Percentiles rank a stretch among this genome's conserved stretches.
These are phyloP conservation scores for Ceramica pisi DNA, from an alignment of 2,888 invertebrate species.

Conservation along the genomic window DNA sequence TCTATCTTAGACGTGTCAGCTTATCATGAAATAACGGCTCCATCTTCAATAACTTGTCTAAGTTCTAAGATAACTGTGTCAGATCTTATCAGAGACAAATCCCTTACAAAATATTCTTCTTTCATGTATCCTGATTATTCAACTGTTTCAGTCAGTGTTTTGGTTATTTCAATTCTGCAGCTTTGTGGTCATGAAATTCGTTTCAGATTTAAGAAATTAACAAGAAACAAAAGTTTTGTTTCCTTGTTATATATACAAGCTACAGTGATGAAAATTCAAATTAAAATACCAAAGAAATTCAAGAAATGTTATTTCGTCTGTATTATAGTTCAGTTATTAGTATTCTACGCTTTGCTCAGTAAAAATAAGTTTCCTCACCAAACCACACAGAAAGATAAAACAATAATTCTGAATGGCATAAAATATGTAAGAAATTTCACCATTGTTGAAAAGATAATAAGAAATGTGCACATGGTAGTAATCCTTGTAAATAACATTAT, in stretches of 20 bases:
- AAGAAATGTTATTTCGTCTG: not conserved
- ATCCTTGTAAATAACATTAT: slow-evolving; percentile 7
- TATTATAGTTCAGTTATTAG: slow-evolving; percentile 21
- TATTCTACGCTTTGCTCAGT: slow-evolving; percentile 26
- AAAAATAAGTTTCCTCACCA: slow-evolving; percentile 23
- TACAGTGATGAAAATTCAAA: slow-evolving; percentile 9
- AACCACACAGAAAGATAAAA: slow-evolving; percentile 16
- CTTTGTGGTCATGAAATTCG: slow-evolving; percentile 26
- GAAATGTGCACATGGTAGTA: slow-evolving; percentile 15
- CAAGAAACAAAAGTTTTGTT: not conserved
- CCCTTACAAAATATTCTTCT: slow-evolving; percentile 48
- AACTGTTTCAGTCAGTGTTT: slow-evolving; percentile 3
- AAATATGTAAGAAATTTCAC: slow-evolving; percentile 25
- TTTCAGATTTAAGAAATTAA: slow-evolving; percentile 17
- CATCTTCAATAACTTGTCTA: slow-evolving; percentile 58
- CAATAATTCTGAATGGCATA: slow-evolving; percentile 30
- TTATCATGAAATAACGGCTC: slow-evolving; percentile 73
- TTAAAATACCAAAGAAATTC: slow-evolving; percentile 15
- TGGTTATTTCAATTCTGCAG: not conserved
- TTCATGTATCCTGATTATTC: slow-evolving; percentile 29
- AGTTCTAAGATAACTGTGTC: slow-evolving; percentile 61
- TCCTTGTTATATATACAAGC: not conserved
- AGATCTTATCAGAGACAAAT: slow-evolving; percentile 57
- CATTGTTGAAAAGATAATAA: slow-evolving; percentile 42
- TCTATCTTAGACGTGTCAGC: slow-evolving; percentile 73